phyloP scores from a whole-genome alignment of 1,140 invertebrate genomes.

The Polypedilum pembai region DNA sequence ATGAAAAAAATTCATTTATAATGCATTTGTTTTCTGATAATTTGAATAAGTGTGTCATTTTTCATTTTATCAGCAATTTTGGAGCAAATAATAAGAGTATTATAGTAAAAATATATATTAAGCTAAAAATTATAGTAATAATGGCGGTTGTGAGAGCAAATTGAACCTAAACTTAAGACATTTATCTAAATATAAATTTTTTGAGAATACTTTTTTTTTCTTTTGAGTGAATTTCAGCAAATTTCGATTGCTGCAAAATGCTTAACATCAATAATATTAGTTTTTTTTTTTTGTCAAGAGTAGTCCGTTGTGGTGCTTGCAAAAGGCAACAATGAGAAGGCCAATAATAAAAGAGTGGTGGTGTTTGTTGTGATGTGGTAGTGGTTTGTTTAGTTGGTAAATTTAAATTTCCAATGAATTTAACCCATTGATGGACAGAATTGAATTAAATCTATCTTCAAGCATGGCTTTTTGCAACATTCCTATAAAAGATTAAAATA shows the following conservation, averaged over 20 bases:
- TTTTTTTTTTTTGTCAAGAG: not conserved
- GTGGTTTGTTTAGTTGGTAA: no score
- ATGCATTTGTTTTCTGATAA: no score
- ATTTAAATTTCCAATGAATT: not conserved
- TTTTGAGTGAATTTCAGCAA: not conserved
- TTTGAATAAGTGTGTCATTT: no score
- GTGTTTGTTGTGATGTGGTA: no score
- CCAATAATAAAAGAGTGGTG: not conserved
- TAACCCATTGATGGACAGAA: constrained; percentile 10
- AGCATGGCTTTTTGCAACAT: not conserved
- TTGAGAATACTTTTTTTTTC: constrained; percentile 3
- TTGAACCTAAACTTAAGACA: no score
- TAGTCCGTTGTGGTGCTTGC: not conserved
- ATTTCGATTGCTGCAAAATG: not conserved
- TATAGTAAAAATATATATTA: no score
- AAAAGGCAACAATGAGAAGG: constrained; percentile 10
- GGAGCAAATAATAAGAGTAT: not conserved
- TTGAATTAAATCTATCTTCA: not conserved
- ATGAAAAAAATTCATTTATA: no score
- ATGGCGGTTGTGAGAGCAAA: no score
- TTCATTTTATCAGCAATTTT: no score
- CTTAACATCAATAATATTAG: not conserved
- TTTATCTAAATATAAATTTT: not conserved
- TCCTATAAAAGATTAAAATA: not conserved
- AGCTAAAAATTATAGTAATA: no score